A percentile compares a stretch with the other conserved stretches of the same genome.
These are phyloP conservation scores for Odontocerum albicorne DNA, from an alignment of 2,888 invertebrate genomes.

Conservation along the genomic window DNA sequence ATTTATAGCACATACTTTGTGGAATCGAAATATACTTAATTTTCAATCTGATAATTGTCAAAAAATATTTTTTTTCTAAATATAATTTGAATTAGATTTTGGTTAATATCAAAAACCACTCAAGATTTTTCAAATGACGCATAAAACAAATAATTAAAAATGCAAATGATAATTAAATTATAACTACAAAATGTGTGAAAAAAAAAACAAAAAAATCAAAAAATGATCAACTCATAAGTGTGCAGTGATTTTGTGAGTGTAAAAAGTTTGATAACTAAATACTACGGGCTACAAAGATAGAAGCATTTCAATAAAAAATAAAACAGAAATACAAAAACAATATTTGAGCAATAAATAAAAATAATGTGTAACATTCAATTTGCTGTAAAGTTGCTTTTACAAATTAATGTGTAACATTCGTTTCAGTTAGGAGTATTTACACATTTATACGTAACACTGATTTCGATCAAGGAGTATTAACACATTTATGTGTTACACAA, in stretches of 20 bases:
- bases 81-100: too few species aligned
- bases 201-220: slow-evolving; percentile 19
- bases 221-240: slow-evolving; percentile 1
- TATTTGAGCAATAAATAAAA: slow-evolving; percentile 9
- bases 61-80: too few species aligned
- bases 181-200: slow-evolving; percentile 28
- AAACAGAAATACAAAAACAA: slow-evolving; percentile 12
- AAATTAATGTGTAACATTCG: too few species aligned
- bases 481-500: too few species aligned
- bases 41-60: too few species aligned
- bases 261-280: slow-evolving; percentile 5
- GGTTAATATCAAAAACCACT: too few species aligned
- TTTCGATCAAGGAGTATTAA: too few species aligned
- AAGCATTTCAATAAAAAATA: slow-evolving; percentile 4
- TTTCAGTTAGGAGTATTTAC: too few species aligned
- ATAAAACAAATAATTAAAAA: slow-evolving; percentile 3
- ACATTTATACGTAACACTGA: too few species aligned
- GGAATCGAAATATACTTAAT: too few species aligned
- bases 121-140: too few species aligned
- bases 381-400: slow-evolving; percentile 5
- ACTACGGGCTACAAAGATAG: slow-evolving; percentile 12
- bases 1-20: too few species aligned
- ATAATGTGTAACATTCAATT: slow-evolving; percentile 12
- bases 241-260: slow-evolving; percentile 8
- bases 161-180: slow-evolving; percentile 12